Percentiles rank a stretch among this genome's conserved stretches.
Conservation (phyloP, 2,888 invertebrate genomes). For the Dyspetes luteomarginatus region DNA sequence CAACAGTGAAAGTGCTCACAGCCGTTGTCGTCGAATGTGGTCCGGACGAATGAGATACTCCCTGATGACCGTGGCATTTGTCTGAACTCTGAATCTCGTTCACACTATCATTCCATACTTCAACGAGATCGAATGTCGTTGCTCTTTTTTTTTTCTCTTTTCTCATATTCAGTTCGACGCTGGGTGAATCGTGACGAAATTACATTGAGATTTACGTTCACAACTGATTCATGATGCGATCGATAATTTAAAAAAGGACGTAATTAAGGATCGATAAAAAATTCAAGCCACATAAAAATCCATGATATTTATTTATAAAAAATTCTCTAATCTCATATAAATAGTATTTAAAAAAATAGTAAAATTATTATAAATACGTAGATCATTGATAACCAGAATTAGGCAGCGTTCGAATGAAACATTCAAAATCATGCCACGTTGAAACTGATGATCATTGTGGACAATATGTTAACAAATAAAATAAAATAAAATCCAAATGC, state of each 20-base stretch:
- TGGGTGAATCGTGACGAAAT: not conserved
- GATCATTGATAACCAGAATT: constrained; percentile 5
- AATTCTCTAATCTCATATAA: constrained; percentile 28
- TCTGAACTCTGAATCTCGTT: constrained; percentile 30
- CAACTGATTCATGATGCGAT: too few relatives aligned
- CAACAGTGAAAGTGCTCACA: constrained; percentile 77
- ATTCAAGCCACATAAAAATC: not conserved
- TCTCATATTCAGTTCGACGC: not conserved
- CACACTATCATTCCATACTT: constrained; percentile 49
- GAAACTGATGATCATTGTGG: too few relatives aligned
- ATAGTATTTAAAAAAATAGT: constrained; percentile 3
- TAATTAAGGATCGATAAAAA: not conserved
- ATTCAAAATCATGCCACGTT: too few relatives aligned
- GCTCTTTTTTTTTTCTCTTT: constrained; percentile 23
- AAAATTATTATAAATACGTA: constrained; percentile 41
- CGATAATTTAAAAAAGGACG: too few relatives aligned
- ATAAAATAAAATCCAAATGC: too few relatives aligned
- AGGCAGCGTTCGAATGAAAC: not conserved
- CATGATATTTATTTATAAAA: constrained; percentile 10
- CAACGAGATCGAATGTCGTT: constrained; percentile 38
- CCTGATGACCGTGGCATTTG: constrained; percentile 73
- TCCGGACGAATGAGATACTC: constrained; percentile 57
- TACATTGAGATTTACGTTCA: not conserved
- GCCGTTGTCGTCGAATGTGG: constrained; percentile 26
- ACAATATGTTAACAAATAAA: too few relatives aligned